Percentiles rank a stretch among this genome's conserved stretches.
These are phyloP conservation scores for Dysmachus trigonus DNA, from an alignment of 2,888 invertebrate species.

Conservation along the genomic window DNA sequence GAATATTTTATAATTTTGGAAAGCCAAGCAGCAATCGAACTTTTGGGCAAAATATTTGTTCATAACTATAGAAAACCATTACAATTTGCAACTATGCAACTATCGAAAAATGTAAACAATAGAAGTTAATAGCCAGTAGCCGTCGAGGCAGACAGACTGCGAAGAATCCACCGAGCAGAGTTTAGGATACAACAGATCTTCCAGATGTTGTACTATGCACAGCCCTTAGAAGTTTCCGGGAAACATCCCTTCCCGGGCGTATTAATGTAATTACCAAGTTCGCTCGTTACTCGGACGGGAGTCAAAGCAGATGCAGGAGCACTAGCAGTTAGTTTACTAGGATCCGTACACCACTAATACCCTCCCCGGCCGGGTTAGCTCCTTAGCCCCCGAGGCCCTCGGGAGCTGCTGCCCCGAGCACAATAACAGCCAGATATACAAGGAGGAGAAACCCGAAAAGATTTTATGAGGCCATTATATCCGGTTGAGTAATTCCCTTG, in stretches of 20 bases:
- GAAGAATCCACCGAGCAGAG: background rate
- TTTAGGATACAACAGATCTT: background rate
- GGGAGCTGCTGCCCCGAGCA: background rate
- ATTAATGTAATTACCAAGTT: slow-evolving; percentile 27
- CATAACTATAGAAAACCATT: background rate
- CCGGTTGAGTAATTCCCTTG: slow-evolving; percentile 49
- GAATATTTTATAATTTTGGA: too few species aligned
- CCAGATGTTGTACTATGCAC: background rate
- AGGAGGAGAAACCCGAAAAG: slow-evolving; percentile 42
- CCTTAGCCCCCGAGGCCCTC: background rate
- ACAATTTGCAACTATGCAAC: background rate
- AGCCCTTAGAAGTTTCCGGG: background rate
- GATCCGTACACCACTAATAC: slow-evolving; percentile 13
- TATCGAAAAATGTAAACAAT: background rate
- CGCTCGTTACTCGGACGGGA: background rate
- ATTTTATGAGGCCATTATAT: slow-evolving; percentile 50
- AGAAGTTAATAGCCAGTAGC: background rate
- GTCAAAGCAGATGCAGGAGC: slow-evolving; percentile 17
- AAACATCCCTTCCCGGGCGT: background rate
- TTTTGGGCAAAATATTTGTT: too few species aligned
- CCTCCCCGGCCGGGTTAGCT: background rate
- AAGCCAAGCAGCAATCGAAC: too few species aligned
- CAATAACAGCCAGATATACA: background rate
- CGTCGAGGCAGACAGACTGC: background rate
- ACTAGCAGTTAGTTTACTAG: slow-evolving; percentile 14